Conservation (phyloP, 2,113 vertebrate genomes). For the Saguinus imperator region DNA sequence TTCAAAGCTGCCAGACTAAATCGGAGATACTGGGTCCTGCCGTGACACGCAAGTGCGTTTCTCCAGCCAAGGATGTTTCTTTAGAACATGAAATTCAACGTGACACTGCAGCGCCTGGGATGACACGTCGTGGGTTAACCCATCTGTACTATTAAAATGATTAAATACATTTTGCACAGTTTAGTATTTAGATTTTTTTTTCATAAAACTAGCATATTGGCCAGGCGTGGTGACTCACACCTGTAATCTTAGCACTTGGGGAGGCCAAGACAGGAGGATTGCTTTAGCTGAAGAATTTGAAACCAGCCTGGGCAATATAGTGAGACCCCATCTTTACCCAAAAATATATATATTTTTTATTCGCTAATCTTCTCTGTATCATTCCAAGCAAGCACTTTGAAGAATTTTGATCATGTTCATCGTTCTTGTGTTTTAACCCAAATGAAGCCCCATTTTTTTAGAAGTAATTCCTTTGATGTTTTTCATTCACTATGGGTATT, state of each 20-base stretch:
- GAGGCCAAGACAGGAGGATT: too few species aligned
- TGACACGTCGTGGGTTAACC: constrained; percentile 41
- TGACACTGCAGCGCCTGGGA: neutral
- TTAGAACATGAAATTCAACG: neutral
- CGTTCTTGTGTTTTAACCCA: constrained; percentile 80
- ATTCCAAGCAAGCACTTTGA: constrained; percentile 56
- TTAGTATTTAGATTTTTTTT: neutral
- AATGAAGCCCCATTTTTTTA: constrained; percentile 77
- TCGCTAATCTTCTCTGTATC: too few species aligned
- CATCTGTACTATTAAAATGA: constrained; percentile 46
- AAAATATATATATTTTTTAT: too few species aligned
- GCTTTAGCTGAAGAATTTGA: too few species aligned
- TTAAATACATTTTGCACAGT: constrained; percentile 44
- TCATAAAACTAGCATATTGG: too few species aligned
- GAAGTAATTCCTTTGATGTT: constrained; percentile 79
- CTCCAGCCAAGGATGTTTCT: neutral
- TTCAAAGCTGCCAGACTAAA: constrained; percentile 93
- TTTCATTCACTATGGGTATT: constrained; percentile 80
- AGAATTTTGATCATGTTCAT: constrained; percentile 75
- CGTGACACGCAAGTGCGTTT: neutral
- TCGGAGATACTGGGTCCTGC: constrained; percentile 77
- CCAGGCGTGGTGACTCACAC: neutral
- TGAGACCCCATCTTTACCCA: too few species aligned
- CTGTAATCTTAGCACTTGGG: constrained; percentile 77
- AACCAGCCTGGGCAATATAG: too few species aligned